Percentiles rank a stretch among this genome's conserved stretches.
These are phyloP conservation scores for Saccostrea cuccullata DNA, from an alignment of 1,140 invertebrate species.

Conservation along the genomic window DNA sequence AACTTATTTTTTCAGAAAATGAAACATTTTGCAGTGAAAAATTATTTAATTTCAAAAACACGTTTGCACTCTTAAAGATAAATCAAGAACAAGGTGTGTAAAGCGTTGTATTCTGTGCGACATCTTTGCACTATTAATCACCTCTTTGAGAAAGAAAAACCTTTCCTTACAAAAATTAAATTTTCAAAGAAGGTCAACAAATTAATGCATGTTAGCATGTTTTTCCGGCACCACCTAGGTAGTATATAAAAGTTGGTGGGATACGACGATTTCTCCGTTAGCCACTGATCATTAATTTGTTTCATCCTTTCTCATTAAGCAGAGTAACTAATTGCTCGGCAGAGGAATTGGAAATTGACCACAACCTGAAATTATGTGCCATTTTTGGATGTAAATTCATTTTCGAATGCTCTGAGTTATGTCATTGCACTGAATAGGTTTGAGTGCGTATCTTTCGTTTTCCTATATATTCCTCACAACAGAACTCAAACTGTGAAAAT, in stretches of 20 bases:
- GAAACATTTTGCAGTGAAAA: neutral
- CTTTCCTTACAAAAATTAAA: neutral
- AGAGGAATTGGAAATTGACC: conserved; percentile 21
- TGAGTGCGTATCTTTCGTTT: neutral
- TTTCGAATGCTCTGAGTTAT: neutral
- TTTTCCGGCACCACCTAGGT: neutral
- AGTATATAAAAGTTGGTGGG: neutral
- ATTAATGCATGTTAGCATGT: neutral
- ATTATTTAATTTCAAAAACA: neutral
- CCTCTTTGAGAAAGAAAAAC: neutral
- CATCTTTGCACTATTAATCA: neutral
- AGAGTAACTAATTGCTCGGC: neutral
- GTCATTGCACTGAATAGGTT: neutral
- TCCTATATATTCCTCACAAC: neutral
- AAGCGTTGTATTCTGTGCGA: neutral
- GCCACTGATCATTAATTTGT: conserved; percentile 15
- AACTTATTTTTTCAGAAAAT: neutral
- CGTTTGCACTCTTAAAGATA: neutral
- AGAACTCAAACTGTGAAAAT: too few relatives aligned
- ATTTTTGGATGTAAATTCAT: neutral
- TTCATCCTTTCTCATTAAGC: neutral
- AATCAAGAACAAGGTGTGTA: neutral
- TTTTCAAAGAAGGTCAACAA: neutral
- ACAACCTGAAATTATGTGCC: neutral
- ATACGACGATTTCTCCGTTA: neutral